These are phyloP conservation scores for Scomber scombrus DNA, from an alignment of 2,113 vertebrate genomes.

Conservation along the genomic window DNA sequence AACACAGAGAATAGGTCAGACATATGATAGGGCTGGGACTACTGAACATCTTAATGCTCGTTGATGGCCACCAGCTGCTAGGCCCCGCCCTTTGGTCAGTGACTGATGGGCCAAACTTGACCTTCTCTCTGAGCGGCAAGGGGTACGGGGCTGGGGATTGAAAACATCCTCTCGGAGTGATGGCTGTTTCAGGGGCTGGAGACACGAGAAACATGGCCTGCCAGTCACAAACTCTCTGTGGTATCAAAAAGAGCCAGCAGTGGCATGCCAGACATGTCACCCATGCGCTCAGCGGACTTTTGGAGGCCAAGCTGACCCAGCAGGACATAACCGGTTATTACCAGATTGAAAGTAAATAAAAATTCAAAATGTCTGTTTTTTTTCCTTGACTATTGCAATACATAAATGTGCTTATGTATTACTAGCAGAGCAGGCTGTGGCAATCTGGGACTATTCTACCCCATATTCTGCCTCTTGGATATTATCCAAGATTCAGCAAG, in stretches of 20 bases:
- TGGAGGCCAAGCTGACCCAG: slow-evolving; percentile 74
- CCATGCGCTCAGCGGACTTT: slow-evolving; percentile 81
- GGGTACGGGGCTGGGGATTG: slow-evolving; percentile 78
- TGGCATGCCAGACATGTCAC: slow-evolving; percentile 84
- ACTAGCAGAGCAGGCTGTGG: slow-evolving; percentile 17
- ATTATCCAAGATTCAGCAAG: slow-evolving; percentile 38
- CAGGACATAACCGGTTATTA: slow-evolving; percentile 74
- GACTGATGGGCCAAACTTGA: slow-evolving; percentile 89
- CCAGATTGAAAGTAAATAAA: slow-evolving; percentile 75
- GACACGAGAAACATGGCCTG: slow-evolving; percentile 82
- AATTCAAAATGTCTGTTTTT: background rate
- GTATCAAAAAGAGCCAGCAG: slow-evolving; percentile 79
- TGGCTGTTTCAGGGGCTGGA: slow-evolving; percentile 83
- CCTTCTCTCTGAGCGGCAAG: slow-evolving; percentile 74
- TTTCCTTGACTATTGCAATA: background rate
- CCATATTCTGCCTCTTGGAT: slow-evolving; percentile 43
- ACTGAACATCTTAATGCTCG: slow-evolving; percentile 66
- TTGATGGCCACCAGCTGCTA: slow-evolving; percentile 84
- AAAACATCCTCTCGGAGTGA: slow-evolving; percentile 87
- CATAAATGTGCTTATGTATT: too few relatives aligned
- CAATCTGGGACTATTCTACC: background rate
- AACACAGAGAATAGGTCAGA: slow-evolving; percentile 38
- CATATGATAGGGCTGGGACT: slow-evolving; percentile 25
- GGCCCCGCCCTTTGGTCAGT: slow-evolving; percentile 82
- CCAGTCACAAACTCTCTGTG: slow-evolving; percentile 81